Evolutionary conservation across 2,888 invertebrate genomes (phyloP).

Genomic region (Drosophila maculinotata): DNA sequence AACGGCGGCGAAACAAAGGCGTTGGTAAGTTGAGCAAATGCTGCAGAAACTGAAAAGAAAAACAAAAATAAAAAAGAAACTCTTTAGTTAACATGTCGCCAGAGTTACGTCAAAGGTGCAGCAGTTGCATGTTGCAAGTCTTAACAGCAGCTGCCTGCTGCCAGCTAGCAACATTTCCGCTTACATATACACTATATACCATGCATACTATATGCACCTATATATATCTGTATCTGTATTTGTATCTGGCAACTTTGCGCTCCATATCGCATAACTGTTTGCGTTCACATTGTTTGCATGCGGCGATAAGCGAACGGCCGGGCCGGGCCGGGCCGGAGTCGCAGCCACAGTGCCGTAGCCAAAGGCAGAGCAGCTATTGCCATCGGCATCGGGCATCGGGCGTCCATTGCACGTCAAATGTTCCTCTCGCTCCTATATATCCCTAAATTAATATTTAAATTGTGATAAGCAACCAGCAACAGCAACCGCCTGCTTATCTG

Average conservation of each 20-base stretch:
- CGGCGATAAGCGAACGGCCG: constrained; percentile 55
- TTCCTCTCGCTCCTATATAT: constrained; percentile 56
- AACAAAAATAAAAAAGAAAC: constrained; percentile 7
- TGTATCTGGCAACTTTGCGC: constrained; percentile 22
- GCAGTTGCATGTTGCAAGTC: neutral
- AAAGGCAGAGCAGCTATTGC: constrained; percentile 5
- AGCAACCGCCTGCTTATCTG: constrained; percentile 58
- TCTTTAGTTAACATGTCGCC: constrained; percentile 32
- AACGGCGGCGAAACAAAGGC: constrained; percentile 58
- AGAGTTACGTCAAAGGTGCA: constrained; percentile 7
- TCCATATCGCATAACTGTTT: constrained; percentile 42
- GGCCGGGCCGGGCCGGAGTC: constrained; percentile 9
- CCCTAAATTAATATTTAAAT: constrained; percentile 78
- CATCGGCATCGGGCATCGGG: constrained; percentile 24
- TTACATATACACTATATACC: constrained; percentile 19
- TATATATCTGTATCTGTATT: neutral
- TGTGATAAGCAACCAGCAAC: constrained; percentile 61
- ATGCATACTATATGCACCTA: neutral
- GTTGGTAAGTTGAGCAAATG: constrained; percentile 70
- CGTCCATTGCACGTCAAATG: constrained; percentile 41
- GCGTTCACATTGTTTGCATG: constrained; percentile 51
- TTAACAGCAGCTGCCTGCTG: constrained; percentile 5
- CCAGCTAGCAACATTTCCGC: constrained; percentile 10
- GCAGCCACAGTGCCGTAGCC: constrained; percentile 15
- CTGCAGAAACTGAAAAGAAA: too few species aligned